Evolutionary conservation across 2,888 invertebrate species (phyloP).

Genomic region (Nebria brevicollis): DNA sequence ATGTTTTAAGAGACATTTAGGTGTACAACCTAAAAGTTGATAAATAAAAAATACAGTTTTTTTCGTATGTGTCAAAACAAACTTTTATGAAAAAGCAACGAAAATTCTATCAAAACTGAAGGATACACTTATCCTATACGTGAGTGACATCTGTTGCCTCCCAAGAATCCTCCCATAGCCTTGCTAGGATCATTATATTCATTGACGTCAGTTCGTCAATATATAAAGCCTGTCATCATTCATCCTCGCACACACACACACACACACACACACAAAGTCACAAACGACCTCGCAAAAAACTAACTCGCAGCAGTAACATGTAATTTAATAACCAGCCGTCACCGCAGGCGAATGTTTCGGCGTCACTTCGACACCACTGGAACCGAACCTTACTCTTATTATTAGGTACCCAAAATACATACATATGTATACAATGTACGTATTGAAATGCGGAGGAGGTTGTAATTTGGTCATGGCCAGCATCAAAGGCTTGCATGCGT

Average conservation of each 20-base stretch:
- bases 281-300: conserved; percentile 24
- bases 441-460: conserved; percentile 33
- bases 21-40: neutral
- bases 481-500: neutral
- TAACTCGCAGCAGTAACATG: conserved; percentile 30
- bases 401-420: conserved; percentile 5
- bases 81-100: neutral
- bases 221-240: conserved; percentile 6
- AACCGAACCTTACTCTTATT: conserved; percentile 28
- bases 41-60: too few relatives aligned
- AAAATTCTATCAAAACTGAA: neutral
- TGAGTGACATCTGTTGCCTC: neutral
- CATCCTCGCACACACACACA: neutral
- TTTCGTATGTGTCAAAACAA: neutral
- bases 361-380: conserved; percentile 13
- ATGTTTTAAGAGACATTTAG: neutral
- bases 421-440: neutral
- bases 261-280: neutral
- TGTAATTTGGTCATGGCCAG: conserved; percentile 8
- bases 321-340: conserved; percentile 37
- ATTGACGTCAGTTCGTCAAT: conserved; percentile 39
- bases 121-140: neutral
- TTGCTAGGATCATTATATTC: conserved; percentile 36
- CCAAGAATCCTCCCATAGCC: neutral
- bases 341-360: conserved; percentile 20